Evolutionary conservation across 2,113 vertebrate genomes (phyloP).

Genomic region (Notarius quadriscutis): DNA sequence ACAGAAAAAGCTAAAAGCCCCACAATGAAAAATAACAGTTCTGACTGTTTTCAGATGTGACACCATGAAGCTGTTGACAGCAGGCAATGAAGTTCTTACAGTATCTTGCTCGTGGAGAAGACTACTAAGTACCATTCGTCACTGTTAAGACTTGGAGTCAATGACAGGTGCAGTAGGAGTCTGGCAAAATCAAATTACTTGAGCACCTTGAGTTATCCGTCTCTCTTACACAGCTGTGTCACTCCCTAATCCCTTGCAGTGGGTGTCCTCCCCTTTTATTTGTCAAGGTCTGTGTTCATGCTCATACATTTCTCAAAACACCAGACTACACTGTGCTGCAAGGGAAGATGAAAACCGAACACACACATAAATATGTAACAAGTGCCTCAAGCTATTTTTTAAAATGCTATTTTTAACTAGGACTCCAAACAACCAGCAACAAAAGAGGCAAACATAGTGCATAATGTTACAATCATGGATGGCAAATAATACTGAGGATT

Average conservation of each 20-base stretch:
- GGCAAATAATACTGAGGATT: background rate
- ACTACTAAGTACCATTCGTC: slow-evolving; percentile 41
- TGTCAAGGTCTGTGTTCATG: slow-evolving; percentile 56
- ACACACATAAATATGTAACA: slow-evolving; percentile 66
- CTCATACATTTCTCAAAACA: slow-evolving; percentile 61
- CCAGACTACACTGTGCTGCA: slow-evolving; percentile 50
- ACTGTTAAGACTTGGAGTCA: slow-evolving; percentile 29
- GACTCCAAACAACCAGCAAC: background rate
- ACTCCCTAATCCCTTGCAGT: slow-evolving; percentile 55
- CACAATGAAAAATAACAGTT: slow-evolving; percentile 2
- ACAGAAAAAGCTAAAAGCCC: background rate
- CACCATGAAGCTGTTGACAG: slow-evolving; percentile 25
- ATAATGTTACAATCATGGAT: background rate
- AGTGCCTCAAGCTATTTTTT: slow-evolving; percentile 45
- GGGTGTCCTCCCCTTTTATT: slow-evolving; percentile 55
- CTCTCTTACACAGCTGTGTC: slow-evolving; percentile 33
- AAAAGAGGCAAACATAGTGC: background rate
- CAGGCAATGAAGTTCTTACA: slow-evolving; percentile 35
- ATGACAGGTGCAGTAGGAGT: slow-evolving; percentile 51
- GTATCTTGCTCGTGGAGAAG: slow-evolving; percentile 1
- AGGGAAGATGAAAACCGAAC: slow-evolving; percentile 64
- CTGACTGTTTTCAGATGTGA: background rate
- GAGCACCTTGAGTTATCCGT: slow-evolving; percentile 38
- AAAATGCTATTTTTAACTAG: slow-evolving; percentile 20
- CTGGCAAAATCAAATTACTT: slow-evolving; percentile 51